A percentile compares a stretch with the other conserved stretches of the same genome.
Evolutionary conservation across 2,113 vertebrate genomes (phyloP).

Genomic region (Rhinoptilus africanus): DNA sequence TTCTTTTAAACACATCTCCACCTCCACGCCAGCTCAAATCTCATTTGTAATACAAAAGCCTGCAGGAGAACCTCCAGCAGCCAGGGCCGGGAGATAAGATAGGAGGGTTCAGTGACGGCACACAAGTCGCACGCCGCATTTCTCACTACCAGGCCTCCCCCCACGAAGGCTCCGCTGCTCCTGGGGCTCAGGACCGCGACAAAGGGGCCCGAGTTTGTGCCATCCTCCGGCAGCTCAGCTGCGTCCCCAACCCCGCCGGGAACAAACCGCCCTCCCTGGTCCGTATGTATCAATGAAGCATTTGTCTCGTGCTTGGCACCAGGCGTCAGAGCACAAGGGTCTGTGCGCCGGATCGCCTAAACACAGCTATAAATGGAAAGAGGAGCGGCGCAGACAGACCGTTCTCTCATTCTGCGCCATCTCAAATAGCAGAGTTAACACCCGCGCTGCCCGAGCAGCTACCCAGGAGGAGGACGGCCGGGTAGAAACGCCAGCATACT

Average conservation of each 20-base stretch:
- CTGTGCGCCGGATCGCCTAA: neutral
- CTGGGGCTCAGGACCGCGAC: neutral
- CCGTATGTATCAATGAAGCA: neutral
- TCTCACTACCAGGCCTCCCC: neutral
- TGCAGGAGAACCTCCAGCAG: neutral
- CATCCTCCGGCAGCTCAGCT: neutral
- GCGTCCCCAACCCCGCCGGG: neutral
- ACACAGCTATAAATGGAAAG: constrained; percentile 40
- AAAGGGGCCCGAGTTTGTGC: neutral
- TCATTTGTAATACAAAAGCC: neutral
- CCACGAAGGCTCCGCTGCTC: neutral
- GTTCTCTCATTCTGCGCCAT: neutral
- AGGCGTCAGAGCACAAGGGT: neutral
- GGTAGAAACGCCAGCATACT: neutral
- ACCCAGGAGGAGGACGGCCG: neutral
- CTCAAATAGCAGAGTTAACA: neutral
- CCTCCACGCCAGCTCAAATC: neutral
- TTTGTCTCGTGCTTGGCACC: constrained; percentile 52
- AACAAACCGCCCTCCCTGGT: neutral
- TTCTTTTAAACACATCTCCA: accelerated
- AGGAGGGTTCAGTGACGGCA: neutral
- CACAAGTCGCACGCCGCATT: too few relatives aligned
- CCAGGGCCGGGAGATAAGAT: neutral
- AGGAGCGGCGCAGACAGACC: neutral
- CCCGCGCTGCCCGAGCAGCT: neutral